Evolutionary conservation across 2,113 vertebrate species (phyloP).

Genomic region (Choloepus hoffmanni): DNA sequence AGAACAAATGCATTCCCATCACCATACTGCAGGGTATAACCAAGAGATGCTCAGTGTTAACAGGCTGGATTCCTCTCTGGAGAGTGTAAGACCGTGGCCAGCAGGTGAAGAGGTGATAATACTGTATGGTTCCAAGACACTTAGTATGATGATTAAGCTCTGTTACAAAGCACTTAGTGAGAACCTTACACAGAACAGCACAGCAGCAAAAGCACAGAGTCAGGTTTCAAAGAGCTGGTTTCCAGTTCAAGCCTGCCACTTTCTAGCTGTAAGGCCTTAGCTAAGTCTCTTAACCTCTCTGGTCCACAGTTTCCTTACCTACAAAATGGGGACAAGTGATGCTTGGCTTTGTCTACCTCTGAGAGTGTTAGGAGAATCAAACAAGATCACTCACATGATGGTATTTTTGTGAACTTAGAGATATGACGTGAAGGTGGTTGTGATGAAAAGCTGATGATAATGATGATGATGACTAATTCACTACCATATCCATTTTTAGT

Average conservation of each 20-base stretch:
- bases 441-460: rapidly evolving
- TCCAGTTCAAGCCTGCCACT: neutral
- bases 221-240: neutral
- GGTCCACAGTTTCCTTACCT: neutral
- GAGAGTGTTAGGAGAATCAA: neutral
- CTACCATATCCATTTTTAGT: neutral
- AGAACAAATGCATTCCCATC: neutral
- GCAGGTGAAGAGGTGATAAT: neutral
- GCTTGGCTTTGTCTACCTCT: neutral
- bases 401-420: neutral
- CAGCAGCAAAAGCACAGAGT: neutral
- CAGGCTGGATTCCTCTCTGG: neutral
- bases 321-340: neutral
- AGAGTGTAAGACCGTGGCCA: neutral
- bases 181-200: neutral
- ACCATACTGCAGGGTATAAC: neutral
- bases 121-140: neutral
- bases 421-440: neutral
- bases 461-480: neutral
- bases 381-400: neutral
- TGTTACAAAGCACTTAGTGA: neutral
- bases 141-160: too few species aligned
- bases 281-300: neutral
- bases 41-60: neutral
- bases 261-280: neutral